Conservation (phyloP, 2,113 vertebrate genomes). For the Oreochromis tanganicae region DNA sequence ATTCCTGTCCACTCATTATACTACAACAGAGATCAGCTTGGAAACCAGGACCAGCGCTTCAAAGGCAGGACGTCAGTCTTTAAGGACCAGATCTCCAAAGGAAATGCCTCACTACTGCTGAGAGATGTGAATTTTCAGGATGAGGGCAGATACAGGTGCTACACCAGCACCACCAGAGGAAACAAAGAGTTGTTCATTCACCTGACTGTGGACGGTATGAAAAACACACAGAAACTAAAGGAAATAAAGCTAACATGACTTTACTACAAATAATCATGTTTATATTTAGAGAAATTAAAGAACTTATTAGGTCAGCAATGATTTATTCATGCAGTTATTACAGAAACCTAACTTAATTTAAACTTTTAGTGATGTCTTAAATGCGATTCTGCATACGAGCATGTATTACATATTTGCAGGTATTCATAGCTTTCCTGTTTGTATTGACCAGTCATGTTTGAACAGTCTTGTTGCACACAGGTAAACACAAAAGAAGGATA, state of each 20-base stretch:
- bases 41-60: conserved; percentile 5
- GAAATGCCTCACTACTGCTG: conserved; percentile 71
- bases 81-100: conserved; percentile 21
- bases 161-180: conserved; percentile 22
- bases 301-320: accelerated
- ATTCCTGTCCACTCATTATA: conserved; percentile 61
- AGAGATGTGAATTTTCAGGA: conserved; percentile 26
- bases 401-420: background rate
- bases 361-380: accelerated
- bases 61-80: conserved; percentile 62
- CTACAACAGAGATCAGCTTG: conserved; percentile 18
- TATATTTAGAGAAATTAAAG: accelerated
- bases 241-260: background rate
- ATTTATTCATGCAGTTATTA: accelerated
- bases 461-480: background rate
- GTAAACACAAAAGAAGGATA: background rate
- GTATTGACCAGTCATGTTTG: background rate
- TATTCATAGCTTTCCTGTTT: background rate
- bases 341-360: accelerated
- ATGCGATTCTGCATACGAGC: background rate
- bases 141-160: conserved; percentile 65
- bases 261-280: background rate
- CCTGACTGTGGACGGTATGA: conserved; percentile 41
- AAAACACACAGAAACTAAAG: background rate
- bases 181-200: background rate